These are phyloP conservation scores for Dicrostonyx torquatus DNA, from an alignment of 2,797 vertebrate genomes.

Conservation along the genomic window DNA sequence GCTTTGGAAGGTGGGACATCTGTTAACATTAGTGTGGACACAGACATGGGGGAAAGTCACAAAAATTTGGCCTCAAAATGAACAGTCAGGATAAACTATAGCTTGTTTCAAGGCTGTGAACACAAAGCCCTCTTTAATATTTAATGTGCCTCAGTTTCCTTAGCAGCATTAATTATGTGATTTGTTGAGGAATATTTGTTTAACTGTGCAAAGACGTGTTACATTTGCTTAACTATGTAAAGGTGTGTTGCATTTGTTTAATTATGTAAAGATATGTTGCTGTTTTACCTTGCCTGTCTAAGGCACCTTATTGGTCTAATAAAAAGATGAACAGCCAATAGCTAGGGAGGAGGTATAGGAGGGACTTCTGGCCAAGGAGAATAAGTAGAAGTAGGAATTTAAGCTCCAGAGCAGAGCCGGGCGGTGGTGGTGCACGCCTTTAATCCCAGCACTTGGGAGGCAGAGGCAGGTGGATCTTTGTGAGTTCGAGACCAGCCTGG, in stretches of 20 bases:
- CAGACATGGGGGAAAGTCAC: slow-evolving; percentile 52
- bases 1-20: slow-evolving; percentile 84
- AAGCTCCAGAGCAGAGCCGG: neutral
- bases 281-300: neutral
- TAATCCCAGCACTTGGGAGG: no score
- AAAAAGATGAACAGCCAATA: neutral
- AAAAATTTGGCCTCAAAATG: slow-evolving; percentile 63
- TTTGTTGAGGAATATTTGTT: neutral
- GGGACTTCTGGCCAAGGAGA: neutral
- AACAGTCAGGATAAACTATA: slow-evolving; percentile 45
- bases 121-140: neutral
- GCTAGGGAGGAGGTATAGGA: neutral
- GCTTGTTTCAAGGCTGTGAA: slow-evolving; percentile 30
- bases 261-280: neutral
- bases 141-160: neutral
- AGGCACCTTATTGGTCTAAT: neutral
- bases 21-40: slow-evolving; percentile 80
- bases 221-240: neutral
- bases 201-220: neutral
- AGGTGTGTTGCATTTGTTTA: neutral
- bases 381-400: neutral
- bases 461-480: no score
- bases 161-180: neutral
- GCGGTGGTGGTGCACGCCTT: no score
- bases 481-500: no score